Base-by-base conservation (phyloP, 2,113 vertebrate species). In the Muntiacus reevesi region DNA sequence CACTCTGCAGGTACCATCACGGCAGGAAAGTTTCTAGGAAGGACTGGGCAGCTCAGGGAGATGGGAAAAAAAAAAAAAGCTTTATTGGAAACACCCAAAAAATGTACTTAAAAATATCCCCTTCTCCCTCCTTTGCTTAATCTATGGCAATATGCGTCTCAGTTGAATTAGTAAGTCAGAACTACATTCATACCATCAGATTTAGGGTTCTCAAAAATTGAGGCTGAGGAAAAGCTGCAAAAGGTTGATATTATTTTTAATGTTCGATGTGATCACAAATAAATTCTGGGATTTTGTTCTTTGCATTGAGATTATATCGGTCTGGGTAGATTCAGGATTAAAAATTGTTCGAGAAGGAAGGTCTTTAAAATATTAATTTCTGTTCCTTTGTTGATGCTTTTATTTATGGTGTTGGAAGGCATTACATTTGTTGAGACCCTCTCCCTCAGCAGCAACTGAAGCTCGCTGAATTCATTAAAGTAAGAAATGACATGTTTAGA, bases 1-100 rank as follows among this genome's bases (percentile, higher is more conserved):
- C 98, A 98, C 98, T 98, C 98, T 98, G 97, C 98, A 99, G 99
- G 99, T 98, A 99, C 97, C 94, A 87, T 87, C 98, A 97, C 95
- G 98, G 98, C 98, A 98, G 98, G 83, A 97, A 95, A 67, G 40
- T 97, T 98, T 97, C 97, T 82, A 97, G 87, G 78, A 96, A 98
- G 88, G 88, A 23, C 33, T 94, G 89, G 64, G 94, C 79, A n/a
- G 96, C 79, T 98, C 88, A 45, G 81, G 82, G 86, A 97, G 81
- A 95, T 82, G 30, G 6, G 0, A 17, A 95, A 33, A 19, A 71
- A 79, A 47, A 27, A 78, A 94, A 55, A 57, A 81, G 67, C 88
- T 57, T 78, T 92, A 90, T 59, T 95, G 84, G 64, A 94, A 97
- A 96, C 40, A 97, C 89, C 81, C 87, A 74, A 92, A 91, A 98